phyloP scores from a whole-genome alignment of 2,888 invertebrate species.

The Tolmerus cingulatus region DNA sequence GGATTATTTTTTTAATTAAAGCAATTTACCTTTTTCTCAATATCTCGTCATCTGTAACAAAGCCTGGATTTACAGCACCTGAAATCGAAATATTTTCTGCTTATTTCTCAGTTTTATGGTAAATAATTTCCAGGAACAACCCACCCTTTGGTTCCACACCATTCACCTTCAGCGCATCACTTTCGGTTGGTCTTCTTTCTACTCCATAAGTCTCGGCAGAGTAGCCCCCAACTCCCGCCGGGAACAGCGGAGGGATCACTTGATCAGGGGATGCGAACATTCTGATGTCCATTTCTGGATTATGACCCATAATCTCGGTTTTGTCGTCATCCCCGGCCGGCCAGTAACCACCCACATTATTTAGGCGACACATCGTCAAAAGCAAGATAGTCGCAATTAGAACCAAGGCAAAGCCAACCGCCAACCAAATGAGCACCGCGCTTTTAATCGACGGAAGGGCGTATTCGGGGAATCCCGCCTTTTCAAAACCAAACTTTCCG shows the following conservation, averaged over 20 bases:
- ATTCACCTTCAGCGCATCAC: background rate
- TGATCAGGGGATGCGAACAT: conserved; percentile 53
- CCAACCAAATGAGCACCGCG: conserved; percentile 50
- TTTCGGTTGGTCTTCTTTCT: background rate
- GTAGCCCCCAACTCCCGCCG: conserved; percentile 2
- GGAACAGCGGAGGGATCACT: conserved; percentile 51
- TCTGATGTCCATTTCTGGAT: conserved; percentile 50
- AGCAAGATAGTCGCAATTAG: conserved; percentile 48
- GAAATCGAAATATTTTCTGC: background rate
- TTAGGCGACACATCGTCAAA: conserved; percentile 38
- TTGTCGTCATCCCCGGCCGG: conserved; percentile 44
- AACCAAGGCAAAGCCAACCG: conserved; percentile 48
- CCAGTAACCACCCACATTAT: conserved; percentile 46
- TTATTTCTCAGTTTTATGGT: background rate
- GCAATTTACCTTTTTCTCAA: background rate
- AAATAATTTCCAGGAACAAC: background rate
- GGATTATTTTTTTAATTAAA: background rate
- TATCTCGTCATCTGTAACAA: conserved; percentile 13
- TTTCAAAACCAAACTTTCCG: conserved; percentile 44
- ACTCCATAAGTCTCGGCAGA: background rate
- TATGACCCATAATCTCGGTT: conserved; percentile 43
- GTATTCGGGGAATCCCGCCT: conserved; percentile 46
- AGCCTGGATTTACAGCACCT: conserved; percentile 12
- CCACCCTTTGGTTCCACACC: background rate
- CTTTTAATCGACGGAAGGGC: conserved; percentile 41